Base-by-base conservation (phyloP, 2,888 invertebrate genomes). In the Tridacna gigas region DNA sequence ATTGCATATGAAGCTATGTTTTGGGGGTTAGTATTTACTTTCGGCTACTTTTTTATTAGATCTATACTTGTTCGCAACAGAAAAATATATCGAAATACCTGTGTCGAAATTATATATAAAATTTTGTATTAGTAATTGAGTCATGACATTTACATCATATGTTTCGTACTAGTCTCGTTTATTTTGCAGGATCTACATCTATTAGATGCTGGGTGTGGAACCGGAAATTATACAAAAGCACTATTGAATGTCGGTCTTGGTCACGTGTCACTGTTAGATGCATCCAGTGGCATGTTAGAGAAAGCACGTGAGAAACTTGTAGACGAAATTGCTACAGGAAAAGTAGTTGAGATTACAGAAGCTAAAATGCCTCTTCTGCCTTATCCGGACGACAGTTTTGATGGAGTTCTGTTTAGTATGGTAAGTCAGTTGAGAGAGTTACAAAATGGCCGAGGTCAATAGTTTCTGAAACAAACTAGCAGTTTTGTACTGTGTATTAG, bases 351-450 rank as follows among this genome's bases (percentile, higher is more conserved):
- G 37, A 71, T 63, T n/a, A 65, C 25, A 60, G 37, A 74, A n/a
- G 26, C 15, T 18, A 37, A n/a, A 28, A 28, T 86, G 75, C 86
- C 86, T 18, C 45, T 51, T 5, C 51, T 85, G 12, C 82, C 85
- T 12, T 85, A 77, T 71, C 73, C 69, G n/a, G 82, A 83, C 22
- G 74, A 63, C 26, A 60, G 67, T 45, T 86, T 86, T 65, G 86
- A 86, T 73, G 86, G 79, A 48, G 80, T 83, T 18, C 83, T 86
- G 86, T 81, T 86, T 48, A 83, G 81, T 51, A 25, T 79, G 83
- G 86, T 86, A 28, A 56, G 74, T n/a, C 56, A 37, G 37, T 37
- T 2, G 7, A 37, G 7, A 37, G 7, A 37, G 37, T 37, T 37
- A 37, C 37, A 37, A 37, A 37, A 37, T 37, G 37, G 37, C 37